Evolutionary conservation across 1,140 invertebrate genomes (phyloP).

Genomic region (Panonychus citri): DNA sequence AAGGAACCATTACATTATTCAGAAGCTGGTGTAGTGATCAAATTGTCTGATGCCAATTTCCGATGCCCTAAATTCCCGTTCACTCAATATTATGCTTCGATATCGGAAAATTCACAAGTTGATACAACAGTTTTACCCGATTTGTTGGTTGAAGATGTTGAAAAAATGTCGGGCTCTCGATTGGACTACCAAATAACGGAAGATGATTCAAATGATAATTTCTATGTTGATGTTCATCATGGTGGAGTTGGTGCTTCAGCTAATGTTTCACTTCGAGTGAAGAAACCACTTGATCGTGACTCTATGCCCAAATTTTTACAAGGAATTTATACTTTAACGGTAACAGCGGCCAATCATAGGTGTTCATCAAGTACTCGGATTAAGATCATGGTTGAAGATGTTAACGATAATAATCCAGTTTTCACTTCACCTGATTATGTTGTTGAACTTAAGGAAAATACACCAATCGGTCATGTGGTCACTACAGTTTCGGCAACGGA

Average conservation of each 20-base stretch:
- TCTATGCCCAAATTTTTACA: constrained; percentile 16
- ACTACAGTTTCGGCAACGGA: constrained; percentile 15
- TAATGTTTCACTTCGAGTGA: constrained; percentile 16
- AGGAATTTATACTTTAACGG: constrained; percentile 17
- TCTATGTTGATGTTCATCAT: constrained; percentile 14
- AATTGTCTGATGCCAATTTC: constrained; percentile 12
- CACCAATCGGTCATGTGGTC: constrained; percentile 16
- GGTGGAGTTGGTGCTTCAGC: not conserved
- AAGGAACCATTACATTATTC: constrained; percentile 10
- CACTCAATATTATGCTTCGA: constrained; percentile 17
- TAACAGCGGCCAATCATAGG: constrained; percentile 15
- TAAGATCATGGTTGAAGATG: constrained; percentile 16
- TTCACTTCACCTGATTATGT: constrained; percentile 32
- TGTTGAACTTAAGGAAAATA: constrained; percentile 18
- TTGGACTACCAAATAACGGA: constrained; percentile 18
- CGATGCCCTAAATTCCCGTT: constrained; percentile 18
- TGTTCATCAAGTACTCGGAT: constrained; percentile 15
- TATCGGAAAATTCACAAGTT: constrained; percentile 15
- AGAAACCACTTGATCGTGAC: constrained; percentile 17
- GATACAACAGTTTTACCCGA: constrained; percentile 16
- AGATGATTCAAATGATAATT: constrained; percentile 19
- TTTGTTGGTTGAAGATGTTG: constrained; percentile 15
- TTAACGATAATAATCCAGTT: constrained; percentile 70
- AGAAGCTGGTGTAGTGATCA: constrained; percentile 16
- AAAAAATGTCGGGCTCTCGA: constrained; percentile 10